A percentile compares a stretch with the other conserved stretches of the same genome.
phyloP scores from a whole-genome alignment of 2,888 invertebrate species.

The Incurvaria masculella region DNA sequence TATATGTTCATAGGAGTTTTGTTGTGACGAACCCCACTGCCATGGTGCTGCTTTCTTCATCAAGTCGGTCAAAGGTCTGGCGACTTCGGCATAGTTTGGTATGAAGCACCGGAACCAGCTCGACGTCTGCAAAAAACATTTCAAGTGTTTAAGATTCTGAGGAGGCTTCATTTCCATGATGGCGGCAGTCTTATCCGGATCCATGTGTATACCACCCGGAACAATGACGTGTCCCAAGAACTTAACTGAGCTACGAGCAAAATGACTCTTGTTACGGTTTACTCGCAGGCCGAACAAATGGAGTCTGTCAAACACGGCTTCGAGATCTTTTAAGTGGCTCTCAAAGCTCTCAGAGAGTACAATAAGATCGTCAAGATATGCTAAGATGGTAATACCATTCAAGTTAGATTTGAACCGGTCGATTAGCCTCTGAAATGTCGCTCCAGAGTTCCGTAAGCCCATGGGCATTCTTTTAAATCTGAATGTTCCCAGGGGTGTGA shows the following conservation, averaged over 20 bases:
- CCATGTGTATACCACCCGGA: slow-evolving; percentile 18
- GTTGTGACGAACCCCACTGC: slow-evolving; percentile 12
- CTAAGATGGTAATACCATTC: slow-evolving; percentile 6
- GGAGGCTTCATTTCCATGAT: slow-evolving; percentile 18
- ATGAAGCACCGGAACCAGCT: slow-evolving; percentile 22
- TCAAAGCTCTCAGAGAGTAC: slow-evolving; percentile 5
- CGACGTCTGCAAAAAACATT: slow-evolving; percentile 21
- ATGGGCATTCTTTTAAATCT: slow-evolving; percentile 18
- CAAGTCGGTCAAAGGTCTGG: slow-evolving; percentile 17
- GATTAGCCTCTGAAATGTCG: slow-evolving; percentile 18
- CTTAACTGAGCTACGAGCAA: slow-evolving; percentile 15
- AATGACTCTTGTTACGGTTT: slow-evolving; percentile 17
- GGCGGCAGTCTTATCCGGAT: slow-evolving; percentile 21
- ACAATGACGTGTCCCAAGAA: slow-evolving; percentile 20
- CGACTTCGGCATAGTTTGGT: slow-evolving; percentile 15
- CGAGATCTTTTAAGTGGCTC: slow-evolving; percentile 5
- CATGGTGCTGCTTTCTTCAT: slow-evolving; percentile 17
- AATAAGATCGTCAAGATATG: slow-evolving; percentile 10
- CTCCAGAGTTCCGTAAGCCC: slow-evolving; percentile 16
- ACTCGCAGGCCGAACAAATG: slow-evolving; percentile 13
- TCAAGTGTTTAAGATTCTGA: slow-evolving; percentile 17
- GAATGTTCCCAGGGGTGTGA: slow-evolving; percentile 13
- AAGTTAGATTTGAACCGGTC: slow-evolving; percentile 16
- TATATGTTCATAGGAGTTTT: slow-evolving; percentile 11
- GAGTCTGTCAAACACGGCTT: slow-evolving; percentile 10